Percentiles rank a stretch among this genome's conserved stretches.
Evolutionary conservation across 2,113 vertebrate species (phyloP).

Genomic region (Tyrannus savana): DNA sequence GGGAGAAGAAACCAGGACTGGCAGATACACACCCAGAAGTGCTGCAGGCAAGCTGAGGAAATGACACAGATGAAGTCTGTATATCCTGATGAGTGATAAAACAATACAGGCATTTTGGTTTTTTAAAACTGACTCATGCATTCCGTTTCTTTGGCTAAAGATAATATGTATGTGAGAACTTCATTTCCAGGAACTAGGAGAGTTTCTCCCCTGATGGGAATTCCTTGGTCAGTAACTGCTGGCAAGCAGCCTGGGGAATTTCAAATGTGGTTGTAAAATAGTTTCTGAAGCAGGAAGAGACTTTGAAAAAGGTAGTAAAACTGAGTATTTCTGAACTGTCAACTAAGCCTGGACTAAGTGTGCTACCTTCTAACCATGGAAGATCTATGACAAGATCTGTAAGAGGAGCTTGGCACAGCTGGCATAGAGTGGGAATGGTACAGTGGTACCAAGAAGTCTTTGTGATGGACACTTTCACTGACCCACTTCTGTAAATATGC

Average conservation of each 20-base stretch:
- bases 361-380: not conserved
- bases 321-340: not conserved
- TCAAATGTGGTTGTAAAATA: not conserved
- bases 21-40: not conserved
- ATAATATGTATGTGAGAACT: not conserved
- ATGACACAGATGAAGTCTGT: rapidly evolving
- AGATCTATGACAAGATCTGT: not conserved
- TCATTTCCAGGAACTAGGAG: not conserved
- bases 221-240: not conserved
- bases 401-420: not conserved
- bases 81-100: not conserved
- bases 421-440: not conserved
- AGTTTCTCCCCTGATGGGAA: not conserved
- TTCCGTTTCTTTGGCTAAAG: not conserved
- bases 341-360: not conserved
- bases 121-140: not conserved
- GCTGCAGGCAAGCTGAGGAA: not conserved
- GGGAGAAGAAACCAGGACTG: not conserved
- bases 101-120: not conserved
- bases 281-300: not conserved
- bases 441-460: not conserved
- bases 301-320: not conserved
- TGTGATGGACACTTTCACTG: not conserved
- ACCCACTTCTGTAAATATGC: not conserved
- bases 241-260: not conserved